phyloP scores from a whole-genome alignment of 2,113 vertebrate species.

The Cephalophus harveyi region DNA sequence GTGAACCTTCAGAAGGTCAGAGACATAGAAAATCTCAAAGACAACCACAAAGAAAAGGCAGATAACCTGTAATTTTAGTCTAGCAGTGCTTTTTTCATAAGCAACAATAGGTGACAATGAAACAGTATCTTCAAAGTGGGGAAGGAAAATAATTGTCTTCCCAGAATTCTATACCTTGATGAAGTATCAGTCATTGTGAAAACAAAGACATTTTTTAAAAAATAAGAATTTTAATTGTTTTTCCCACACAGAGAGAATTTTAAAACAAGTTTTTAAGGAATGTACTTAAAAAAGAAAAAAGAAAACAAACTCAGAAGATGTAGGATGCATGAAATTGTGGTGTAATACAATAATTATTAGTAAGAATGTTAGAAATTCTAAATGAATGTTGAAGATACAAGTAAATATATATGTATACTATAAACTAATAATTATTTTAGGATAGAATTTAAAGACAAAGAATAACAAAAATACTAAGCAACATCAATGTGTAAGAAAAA shows the following conservation, averaged over 20 bases:
- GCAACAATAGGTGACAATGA: not conserved
- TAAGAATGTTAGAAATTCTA: not conserved
- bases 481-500: not conserved
- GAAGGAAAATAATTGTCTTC: not conserved
- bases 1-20: not conserved
- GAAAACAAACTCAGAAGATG: not conserved
- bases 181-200: not conserved
- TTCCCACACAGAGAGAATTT: not conserved
- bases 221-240: not conserved
- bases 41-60: not conserved
- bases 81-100: not conserved
- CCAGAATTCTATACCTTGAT: not conserved
- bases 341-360: not conserved
- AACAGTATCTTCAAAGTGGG: not conserved
- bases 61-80: not conserved
- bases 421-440: not conserved
- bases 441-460: not conserved
- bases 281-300: not conserved
- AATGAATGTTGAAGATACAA: not conserved
- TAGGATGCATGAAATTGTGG: not conserved
- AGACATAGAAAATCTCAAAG: not conserved
- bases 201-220: not conserved
- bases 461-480: not conserved
- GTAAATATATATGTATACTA: not conserved
- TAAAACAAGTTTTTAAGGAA: conserved; percentile 1